Evolutionary conservation across 2,797 vertebrate species (phyloP).

Genomic region (Onychomys leucogaster): DNA sequence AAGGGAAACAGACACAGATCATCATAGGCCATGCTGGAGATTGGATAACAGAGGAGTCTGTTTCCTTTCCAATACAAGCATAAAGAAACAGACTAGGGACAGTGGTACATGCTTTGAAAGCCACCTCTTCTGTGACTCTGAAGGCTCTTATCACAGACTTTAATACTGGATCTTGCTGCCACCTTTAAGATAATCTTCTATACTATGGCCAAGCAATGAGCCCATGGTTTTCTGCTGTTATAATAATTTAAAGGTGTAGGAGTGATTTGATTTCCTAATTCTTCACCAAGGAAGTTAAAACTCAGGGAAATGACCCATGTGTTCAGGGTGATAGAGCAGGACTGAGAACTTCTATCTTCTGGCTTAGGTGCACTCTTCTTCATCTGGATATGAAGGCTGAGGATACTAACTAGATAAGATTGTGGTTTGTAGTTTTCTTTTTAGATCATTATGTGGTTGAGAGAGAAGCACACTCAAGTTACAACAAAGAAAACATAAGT

Average conservation of each 20-base stretch:
- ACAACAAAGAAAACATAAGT: background rate
- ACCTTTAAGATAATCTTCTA: background rate
- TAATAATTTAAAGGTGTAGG: background rate
- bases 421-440: background rate
- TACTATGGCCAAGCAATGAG: background rate
- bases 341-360: background rate
- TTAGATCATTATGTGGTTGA: background rate
- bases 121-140: background rate
- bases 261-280: background rate
- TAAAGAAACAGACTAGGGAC: background rate
- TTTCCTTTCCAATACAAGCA: background rate
- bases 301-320: background rate
- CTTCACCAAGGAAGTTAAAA: conserved; percentile 4
- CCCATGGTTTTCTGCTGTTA: background rate
- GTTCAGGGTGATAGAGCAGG: background rate
- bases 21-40: background rate
- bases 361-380: background rate
- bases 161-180: background rate
- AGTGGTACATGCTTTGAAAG: background rate
- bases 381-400: background rate
- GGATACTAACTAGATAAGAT: background rate
- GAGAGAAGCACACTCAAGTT: background rate
- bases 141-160: background rate
- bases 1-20: background rate
- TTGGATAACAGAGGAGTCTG: background rate